Base-by-base conservation (phyloP, 2,113 vertebrate species). In the Stegastes partitus region DNA sequence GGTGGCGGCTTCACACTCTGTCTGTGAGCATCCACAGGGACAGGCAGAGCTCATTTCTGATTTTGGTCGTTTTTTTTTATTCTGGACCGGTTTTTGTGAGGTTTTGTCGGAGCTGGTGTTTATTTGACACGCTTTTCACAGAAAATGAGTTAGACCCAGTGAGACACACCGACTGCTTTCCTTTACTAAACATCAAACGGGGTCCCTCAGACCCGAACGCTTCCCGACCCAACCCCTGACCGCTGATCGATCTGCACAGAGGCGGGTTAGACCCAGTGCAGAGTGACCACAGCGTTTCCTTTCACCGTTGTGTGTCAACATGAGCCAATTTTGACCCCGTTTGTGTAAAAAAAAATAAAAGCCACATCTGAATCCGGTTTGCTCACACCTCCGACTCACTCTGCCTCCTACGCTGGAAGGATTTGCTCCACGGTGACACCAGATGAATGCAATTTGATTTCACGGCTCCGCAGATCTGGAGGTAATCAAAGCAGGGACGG, bases 361-460 rank as follows among this genome's bases (percentile, higher is more conserved):
- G 44, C 28, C 45, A 47, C 16, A 11, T 22, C 51, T 12, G 45
- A 79, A 65, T 68, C 70, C 56, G 37, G 6, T 68, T 69, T 57
- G 57, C 50, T 31, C 23, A 54, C 61, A 31, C 19, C 22, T 42
- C 42, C 44, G 79, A 64, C 51, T 58, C 65, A 34, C 51, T 58
- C 65, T 25, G 65, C 55, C 42, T 57, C 64, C 49, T 57, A 16
- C 42, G 1, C 51, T 37, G 58, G 54, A 22, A 53, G 34, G 26
- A 64, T 78, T 58, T 11, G 18, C 64, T 69, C 19, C 64, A 3
- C 68, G 15, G 63, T 58, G 69, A 74, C 57, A 54, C 61, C 51
- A 45, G 58, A 65, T 54, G 25, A 65, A 31, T 26, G 37, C 18
- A 58, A 42, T 61, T 54, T 49, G 53, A 74, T 70, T 69, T 79